Evolutionary conservation across 2,797 vertebrate species (phyloP).

Genomic region (Trematomus bernacchii): DNA sequence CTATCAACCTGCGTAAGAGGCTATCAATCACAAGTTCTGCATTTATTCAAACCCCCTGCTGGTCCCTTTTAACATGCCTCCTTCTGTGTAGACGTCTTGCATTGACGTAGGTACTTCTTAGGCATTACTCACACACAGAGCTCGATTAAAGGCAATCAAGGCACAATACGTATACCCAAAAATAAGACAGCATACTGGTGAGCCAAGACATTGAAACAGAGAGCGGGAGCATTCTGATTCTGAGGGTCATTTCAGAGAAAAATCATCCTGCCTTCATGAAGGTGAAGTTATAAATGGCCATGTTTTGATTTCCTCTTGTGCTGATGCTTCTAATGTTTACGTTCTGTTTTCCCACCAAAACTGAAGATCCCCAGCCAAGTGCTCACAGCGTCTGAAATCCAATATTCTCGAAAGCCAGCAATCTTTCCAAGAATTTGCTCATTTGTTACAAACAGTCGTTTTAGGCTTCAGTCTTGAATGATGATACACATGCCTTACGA

Average conservation of each 20-base stretch:
- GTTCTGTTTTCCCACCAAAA: too few relatives aligned
- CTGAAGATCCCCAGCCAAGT: too few relatives aligned
- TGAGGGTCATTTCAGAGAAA: background rate
- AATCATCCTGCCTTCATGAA: background rate
- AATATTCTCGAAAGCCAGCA: too few relatives aligned
- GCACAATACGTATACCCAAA: too few relatives aligned
- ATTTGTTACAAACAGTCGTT: too few relatives aligned
- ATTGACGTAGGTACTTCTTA: background rate
- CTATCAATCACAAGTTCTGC: constrained; percentile 6
- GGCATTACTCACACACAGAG: background rate
- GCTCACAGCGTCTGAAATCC: too few relatives aligned
- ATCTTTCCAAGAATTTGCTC: too few relatives aligned
- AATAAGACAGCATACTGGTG: too few relatives aligned
- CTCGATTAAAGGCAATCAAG: constrained; percentile 1
- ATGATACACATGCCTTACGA: too few relatives aligned
- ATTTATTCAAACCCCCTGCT: background rate
- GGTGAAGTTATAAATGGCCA: background rate
- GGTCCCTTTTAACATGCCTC: constrained; percentile 1
- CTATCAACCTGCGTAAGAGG: constrained; percentile 12
- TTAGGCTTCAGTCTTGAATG: too few relatives aligned
- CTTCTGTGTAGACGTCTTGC: background rate
- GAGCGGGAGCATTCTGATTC: background rate
- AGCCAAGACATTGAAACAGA: too few relatives aligned
- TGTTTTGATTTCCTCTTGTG: background rate
- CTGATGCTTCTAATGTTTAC: background rate